Evolutionary conservation across 2,113 vertebrate genomes (phyloP).

Genomic region (Halcyon senegalensis): DNA sequence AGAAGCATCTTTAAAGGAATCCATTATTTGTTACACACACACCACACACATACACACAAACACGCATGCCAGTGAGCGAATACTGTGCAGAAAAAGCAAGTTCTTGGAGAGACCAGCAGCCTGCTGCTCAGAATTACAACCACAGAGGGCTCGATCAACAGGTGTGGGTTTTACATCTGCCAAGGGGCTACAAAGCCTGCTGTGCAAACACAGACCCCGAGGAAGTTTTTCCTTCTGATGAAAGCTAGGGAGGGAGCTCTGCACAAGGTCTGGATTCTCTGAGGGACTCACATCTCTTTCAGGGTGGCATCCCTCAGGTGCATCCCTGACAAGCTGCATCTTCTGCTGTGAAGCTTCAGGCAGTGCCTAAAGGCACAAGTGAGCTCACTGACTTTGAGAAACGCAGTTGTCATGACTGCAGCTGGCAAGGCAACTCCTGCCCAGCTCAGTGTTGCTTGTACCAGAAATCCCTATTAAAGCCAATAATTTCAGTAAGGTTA

Average conservation of each 20-base stretch:
- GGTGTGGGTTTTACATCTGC: background rate
- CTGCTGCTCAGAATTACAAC: background rate
- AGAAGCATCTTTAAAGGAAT: background rate
- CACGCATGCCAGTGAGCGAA: background rate
- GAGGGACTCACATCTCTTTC: background rate
- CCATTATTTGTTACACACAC: fast-evolving
- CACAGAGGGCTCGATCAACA: fast-evolving
- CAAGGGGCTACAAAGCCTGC: background rate
- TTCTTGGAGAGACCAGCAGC: background rate
- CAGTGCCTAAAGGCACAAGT: fast-evolving
- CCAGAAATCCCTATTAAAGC: background rate
- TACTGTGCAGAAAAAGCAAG: background rate
- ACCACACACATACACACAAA: background rate
- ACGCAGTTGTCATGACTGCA: fast-evolving
- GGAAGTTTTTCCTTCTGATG: background rate
- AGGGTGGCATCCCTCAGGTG: background rate
- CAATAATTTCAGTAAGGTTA: background rate
- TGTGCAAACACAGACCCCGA: background rate
- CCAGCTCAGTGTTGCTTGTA: background rate
- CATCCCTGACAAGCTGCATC: background rate
- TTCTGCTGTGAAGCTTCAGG: background rate
- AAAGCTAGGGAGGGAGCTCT: background rate
- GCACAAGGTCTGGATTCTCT: fast-evolving
- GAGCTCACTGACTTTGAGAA: background rate
- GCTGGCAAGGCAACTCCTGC: background rate